phyloP scores from a whole-genome alignment of 2,888 invertebrate genomes.

The Sclerodermus sp. region DNA sequence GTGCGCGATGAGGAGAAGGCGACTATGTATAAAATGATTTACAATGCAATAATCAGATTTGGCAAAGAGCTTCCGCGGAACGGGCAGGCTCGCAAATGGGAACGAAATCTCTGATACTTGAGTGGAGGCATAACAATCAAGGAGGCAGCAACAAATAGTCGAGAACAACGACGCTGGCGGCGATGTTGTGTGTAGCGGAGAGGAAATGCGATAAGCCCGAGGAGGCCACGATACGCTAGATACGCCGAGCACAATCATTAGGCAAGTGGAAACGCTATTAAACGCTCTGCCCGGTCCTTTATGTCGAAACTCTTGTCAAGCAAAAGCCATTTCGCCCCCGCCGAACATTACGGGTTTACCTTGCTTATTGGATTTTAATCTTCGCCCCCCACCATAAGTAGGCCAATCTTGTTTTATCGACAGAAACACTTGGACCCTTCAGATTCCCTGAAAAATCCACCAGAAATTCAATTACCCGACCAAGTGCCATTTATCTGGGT shows the following conservation, averaged over 20 bases:
- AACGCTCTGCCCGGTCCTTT: conserved; percentile 27
- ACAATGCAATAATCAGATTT: conserved; percentile 54
- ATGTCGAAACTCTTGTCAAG: conserved; percentile 16
- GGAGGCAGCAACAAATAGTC: not conserved
- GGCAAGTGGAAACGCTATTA: conserved; percentile 49
- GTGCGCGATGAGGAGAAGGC: conserved; percentile 24
- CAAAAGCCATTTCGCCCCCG: too few relatives aligned
- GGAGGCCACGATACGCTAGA: conserved; percentile 31
- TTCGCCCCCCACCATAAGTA: too few relatives aligned
- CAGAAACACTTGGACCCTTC: too few relatives aligned
- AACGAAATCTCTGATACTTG: conserved; percentile 10
- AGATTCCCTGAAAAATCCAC: too few relatives aligned
- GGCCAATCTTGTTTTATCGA: too few relatives aligned
- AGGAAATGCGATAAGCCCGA: conserved; percentile 53
- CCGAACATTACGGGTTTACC: too few relatives aligned
- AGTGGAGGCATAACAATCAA: too few relatives aligned
- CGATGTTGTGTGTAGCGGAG: conserved; percentile 48
- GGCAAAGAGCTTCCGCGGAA: conserved; percentile 45
- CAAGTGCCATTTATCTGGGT: too few relatives aligned
- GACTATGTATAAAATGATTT: conserved; percentile 43
- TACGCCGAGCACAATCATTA: conserved; percentile 45
- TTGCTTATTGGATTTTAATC: too few relatives aligned
- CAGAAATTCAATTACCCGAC: too few relatives aligned
- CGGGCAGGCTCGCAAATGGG: conserved; percentile 17
- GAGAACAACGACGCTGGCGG: conserved; percentile 9